Evolutionary conservation across 1,140 invertebrate species (phyloP), one percentile per base, ranked within the genome.

Genomic region (Drosophila serrata): DNA sequence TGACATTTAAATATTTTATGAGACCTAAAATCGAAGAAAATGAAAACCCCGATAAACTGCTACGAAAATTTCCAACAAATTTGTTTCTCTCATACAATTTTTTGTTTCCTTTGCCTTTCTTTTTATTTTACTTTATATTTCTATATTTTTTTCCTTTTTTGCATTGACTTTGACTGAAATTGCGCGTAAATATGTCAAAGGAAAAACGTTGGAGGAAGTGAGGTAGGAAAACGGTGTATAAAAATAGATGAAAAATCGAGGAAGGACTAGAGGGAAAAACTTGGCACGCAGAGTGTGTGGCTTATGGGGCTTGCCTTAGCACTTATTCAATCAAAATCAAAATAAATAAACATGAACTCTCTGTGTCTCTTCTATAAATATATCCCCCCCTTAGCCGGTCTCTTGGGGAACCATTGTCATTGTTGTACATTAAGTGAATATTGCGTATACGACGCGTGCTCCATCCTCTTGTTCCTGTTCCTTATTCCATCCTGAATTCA

Each of bases 301-400:
- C 63, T 61, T 57, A 53, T 70, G 48, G 72, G 35, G 42, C 35
- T 74, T 80, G 65, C 67, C 65, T 69, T 63, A 69, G 78, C 82
- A 85, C 82, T 85, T 85, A 85, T 85, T 85, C 78, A 85, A 85
- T 85, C 82, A 82, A 82, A 82, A 74, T 80, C 77, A 76, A 85
- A 85, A 85, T 85, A 85, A 85, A 81, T 85, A 77, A 77, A 81
- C 58, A 73, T 45, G 55, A 75, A 56, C 58, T 40, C 15, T 1
- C n/a, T 11, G 4, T 40, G 31, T 4, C 22, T 39, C n/a, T 51
- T 68, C 43, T 76, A 81, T 64, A 60, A 80, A 80, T 65, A 69
- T 58, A n/a, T n/a, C n/a, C n/a, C 27, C 42, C 42, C 19, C 59
- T 45, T n/a, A 7, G 31, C 15, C 4, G 19, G 12, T 13, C 35